phyloP scores from a whole-genome alignment of 1,140 invertebrate genomes.

The Eupristina koningsbergeri region DNA sequence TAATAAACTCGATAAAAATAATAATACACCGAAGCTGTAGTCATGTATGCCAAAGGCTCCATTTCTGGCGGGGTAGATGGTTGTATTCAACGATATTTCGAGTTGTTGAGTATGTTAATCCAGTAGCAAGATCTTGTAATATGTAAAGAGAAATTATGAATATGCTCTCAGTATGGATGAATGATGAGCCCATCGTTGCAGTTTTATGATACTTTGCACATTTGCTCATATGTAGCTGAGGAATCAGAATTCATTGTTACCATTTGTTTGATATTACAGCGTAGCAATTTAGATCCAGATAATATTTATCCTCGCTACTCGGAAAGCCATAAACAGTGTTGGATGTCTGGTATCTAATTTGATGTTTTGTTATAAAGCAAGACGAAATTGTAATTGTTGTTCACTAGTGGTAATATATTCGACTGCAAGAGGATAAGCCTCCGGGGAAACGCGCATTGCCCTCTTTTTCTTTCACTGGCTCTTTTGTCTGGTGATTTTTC shows the following conservation, averaged over 20 bases:
- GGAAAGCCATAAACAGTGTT: neutral
- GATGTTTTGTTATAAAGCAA: neutral
- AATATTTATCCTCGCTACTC: slow-evolving; percentile 47
- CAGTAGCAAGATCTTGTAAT: neutral
- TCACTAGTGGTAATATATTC: neutral
- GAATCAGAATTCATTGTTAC: slow-evolving; percentile 32
- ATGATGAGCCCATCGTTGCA: neutral
- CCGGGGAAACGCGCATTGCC: neutral
- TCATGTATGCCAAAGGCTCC: neutral
- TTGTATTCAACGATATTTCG: neutral
- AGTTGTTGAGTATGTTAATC: neutral
- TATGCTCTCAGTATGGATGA: slow-evolving; percentile 55
- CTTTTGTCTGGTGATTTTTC: neutral
- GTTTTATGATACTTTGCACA: neutral
- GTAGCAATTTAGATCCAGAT: slow-evolving; percentile 52
- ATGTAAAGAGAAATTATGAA: slow-evolving; percentile 62
- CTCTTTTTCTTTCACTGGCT: neutral
- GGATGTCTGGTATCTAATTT: neutral
- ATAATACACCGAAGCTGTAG: neutral
- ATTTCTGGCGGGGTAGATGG: too few relatives aligned
- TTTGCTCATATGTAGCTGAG: slow-evolving; percentile 40
- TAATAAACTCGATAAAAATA: neutral
- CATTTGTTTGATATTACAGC: slow-evolving; percentile 39
- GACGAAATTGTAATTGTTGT: neutral
- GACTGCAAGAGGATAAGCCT: neutral